A percentile compares a stretch with the other conserved stretches of the same genome.
phyloP scores from a whole-genome alignment of 2,888 invertebrate species.

The Lampropteryx suffumata region DNA sequence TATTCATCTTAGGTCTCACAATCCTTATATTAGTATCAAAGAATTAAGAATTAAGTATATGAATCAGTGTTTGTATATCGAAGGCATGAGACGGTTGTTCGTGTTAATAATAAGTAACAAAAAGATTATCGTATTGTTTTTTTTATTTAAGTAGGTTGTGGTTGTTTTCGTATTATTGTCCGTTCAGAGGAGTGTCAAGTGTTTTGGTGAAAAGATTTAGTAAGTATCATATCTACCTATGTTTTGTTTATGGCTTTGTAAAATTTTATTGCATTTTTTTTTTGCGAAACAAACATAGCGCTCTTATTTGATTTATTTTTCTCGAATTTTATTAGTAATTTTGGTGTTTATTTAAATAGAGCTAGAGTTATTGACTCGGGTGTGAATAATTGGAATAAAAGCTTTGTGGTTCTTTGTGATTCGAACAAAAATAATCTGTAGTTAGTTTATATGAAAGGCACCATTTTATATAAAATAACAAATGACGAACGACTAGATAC shows the following conservation, averaged over 20 bases:
- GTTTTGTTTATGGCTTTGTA: not conserved
- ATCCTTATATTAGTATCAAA: not conserved
- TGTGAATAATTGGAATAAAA: no score
- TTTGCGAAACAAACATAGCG: no score
- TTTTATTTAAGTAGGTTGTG: not conserved
- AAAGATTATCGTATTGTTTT: not conserved
- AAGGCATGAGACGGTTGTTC: constrained; percentile 4
- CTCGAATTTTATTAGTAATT: no score
- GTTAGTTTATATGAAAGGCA: no score
- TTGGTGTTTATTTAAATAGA: no score
- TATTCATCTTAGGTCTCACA: not conserved
- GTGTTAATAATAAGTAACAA: not conserved
- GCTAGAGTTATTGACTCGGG: no score
- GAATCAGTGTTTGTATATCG: constrained; percentile 7
- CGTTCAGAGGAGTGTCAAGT: not conserved
- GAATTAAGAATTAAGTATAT: not conserved
- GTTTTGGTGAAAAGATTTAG: constrained; percentile 1
- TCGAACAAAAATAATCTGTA: no score
- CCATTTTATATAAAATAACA: no score
- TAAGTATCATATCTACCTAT: no score
- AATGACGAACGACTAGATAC: no score
- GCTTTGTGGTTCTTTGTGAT: no score
- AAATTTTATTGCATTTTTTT: not conserved
- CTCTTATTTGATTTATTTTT: no score
- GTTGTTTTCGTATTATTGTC: not conserved